phyloP scores from a whole-genome alignment of 2,888 invertebrate species.

The Unio pictorum region DNA sequence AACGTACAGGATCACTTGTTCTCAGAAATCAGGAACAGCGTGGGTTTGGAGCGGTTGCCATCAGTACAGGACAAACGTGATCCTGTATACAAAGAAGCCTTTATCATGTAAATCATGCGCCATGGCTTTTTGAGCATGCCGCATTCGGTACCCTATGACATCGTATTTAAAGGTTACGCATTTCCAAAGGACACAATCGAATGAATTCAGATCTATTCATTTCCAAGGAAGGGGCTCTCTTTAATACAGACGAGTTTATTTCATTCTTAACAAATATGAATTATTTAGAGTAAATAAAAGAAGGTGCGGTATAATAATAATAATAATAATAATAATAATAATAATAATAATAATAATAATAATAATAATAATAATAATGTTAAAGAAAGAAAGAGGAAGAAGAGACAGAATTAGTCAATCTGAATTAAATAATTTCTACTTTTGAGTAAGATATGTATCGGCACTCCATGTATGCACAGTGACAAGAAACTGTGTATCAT shows the following conservation, averaged over 20 bases:
- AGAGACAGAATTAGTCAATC: too few relatives aligned
- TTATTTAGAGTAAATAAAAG: neutral
- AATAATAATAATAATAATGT: too few relatives aligned
- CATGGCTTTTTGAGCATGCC: conserved; percentile 1
- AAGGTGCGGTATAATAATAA: too few relatives aligned
- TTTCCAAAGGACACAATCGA: neutral
- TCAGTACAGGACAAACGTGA: neutral
- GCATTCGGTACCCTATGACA: neutral
- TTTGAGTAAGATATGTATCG: too few relatives aligned
- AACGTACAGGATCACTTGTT: neutral
- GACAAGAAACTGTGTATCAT: too few relatives aligned
- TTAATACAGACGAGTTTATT: neutral
- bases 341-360: too few relatives aligned
- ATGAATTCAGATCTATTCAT: neutral
- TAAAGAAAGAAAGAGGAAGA: too few relatives aligned
- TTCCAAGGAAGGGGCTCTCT: neutral
- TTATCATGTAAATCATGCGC: conserved; percentile 1
- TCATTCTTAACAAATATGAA: neutral
- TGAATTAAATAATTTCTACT: too few relatives aligned
- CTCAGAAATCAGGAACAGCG: neutral
- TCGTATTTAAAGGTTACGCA: neutral
- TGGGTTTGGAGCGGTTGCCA: neutral
- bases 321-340: too few relatives aligned
- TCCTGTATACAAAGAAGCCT: neutral
- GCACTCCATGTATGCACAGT: too few relatives aligned